These are phyloP conservation scores for Plagiodera versicolora DNA, from an alignment of 2,888 invertebrate species.

Conservation along the genomic window DNA sequence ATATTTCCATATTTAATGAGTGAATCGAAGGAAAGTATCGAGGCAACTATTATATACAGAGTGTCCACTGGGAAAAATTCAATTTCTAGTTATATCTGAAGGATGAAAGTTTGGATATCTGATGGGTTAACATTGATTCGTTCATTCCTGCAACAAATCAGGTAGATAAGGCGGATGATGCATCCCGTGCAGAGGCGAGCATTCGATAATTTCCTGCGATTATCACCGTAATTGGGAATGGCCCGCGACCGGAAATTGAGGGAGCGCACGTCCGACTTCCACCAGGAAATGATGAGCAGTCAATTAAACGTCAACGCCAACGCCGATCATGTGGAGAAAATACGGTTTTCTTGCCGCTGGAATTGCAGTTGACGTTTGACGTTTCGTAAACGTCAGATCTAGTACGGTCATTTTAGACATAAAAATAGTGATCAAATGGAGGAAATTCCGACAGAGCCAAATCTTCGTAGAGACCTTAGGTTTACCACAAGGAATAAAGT, in stretches of 20 bases:
- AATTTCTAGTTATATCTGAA: no score
- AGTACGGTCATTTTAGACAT: no score
- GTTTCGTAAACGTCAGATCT: not conserved
- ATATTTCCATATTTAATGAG: no score
- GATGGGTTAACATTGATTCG: not conserved
- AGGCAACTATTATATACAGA: no score
- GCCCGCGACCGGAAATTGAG: conserved; percentile 57
- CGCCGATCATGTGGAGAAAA: conserved; percentile 6
- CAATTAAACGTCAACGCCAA: conserved; percentile 47
- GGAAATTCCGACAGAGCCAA: no score
- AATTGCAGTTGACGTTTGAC: not conserved
- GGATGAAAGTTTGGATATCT: not conserved
- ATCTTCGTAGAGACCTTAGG: no score
- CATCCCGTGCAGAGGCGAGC: conserved; percentile 42
- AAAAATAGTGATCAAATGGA: no score
- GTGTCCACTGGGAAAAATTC: no score
- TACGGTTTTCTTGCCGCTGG: not conserved
- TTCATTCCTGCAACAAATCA: conserved; percentile 27
- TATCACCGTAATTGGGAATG: conserved; percentile 53
- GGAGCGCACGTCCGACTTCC: conserved; percentile 53
- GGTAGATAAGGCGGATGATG: conserved; percentile 50
- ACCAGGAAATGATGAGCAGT: conserved; percentile 55
- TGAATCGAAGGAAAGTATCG: no score
- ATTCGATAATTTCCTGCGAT: conserved; percentile 57
- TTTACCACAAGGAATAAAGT: no score